These are phyloP conservation scores for Macrophya annulata DNA, from an alignment of 2,888 invertebrate genomes.

Conservation along the genomic window DNA sequence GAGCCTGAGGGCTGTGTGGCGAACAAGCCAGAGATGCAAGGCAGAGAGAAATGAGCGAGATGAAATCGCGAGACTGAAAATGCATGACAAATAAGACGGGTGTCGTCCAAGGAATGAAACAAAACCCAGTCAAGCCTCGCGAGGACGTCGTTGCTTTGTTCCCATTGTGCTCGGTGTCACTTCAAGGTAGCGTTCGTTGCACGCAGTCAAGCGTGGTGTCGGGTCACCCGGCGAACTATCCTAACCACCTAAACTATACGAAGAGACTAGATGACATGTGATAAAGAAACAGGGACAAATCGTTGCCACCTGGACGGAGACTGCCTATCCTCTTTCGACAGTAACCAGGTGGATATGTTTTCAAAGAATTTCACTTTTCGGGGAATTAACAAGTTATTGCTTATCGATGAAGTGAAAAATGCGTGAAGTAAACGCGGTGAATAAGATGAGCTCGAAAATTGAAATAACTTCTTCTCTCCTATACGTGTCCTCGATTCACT, in stretches of 20 bases:
- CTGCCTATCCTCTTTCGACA: constrained; percentile 69
- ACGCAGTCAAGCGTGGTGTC: constrained; percentile 74
- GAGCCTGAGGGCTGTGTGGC: constrained; percentile 3
- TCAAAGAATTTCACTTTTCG: not conserved
- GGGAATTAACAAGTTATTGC: not conserved
- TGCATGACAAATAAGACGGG: constrained; percentile 74
- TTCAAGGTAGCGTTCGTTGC: constrained; percentile 72
- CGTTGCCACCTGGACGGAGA: constrained; percentile 78
- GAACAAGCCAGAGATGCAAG: constrained; percentile 5
- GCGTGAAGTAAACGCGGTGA: not conserved
- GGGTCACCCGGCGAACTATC: constrained; percentile 74
- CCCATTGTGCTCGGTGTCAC: constrained; percentile 78
- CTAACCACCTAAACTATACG: constrained; percentile 29
- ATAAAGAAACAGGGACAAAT: constrained; percentile 78
- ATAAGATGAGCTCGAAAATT: not conserved
- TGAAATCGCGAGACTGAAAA: constrained; percentile 49
- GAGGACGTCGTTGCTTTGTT: constrained; percentile 75
- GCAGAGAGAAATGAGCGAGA: constrained; percentile 48
- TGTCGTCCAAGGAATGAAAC: constrained; percentile 76
- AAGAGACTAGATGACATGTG: constrained; percentile 75
- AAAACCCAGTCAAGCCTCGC: constrained; percentile 70
- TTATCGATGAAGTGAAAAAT: not conserved
- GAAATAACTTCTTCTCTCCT: not conserved
- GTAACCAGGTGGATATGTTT: not conserved
- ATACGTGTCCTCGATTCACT: not conserved